A percentile compares a stretch with the other conserved stretches of the same genome.
These are phyloP conservation scores for Eristalis intricaria DNA, from an alignment of 2,888 invertebrate species.

Conservation along the genomic window DNA sequence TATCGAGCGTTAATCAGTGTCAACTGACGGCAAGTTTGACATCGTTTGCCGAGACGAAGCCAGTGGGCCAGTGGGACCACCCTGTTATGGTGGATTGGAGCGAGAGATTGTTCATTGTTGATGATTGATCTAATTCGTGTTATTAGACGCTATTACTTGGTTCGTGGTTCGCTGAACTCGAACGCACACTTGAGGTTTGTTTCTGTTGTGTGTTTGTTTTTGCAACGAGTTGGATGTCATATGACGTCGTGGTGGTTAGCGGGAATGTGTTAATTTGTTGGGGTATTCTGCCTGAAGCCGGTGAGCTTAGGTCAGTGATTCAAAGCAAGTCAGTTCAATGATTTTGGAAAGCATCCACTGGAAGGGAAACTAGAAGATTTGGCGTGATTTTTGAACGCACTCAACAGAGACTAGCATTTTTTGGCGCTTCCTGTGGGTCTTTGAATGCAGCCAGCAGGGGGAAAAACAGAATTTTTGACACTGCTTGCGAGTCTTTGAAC, in stretches of 20 bases:
- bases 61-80: not conserved
- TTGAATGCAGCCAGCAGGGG: too few species aligned
- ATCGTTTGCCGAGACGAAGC: conserved; percentile 1
- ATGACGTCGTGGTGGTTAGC: not conserved
- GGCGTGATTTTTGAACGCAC: too few species aligned
- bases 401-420: too few species aligned
- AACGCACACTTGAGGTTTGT: not conserved
- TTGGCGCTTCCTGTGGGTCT: too few species aligned
- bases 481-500: too few species aligned
- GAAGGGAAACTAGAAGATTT: too few species aligned
- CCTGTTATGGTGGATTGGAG: not conserved
- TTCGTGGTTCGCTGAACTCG: conserved; percentile 7
- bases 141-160: not conserved
- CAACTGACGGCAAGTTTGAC: conserved; percentile 17
- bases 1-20: conserved; percentile 44
- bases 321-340: too few species aligned
- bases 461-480: too few species aligned
- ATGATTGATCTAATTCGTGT: conserved; percentile 24
- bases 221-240: not conserved
- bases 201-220: not conserved
- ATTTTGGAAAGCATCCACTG: too few species aligned
- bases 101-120: not conserved
- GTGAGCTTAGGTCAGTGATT: not conserved
- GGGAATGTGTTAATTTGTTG: not conserved
- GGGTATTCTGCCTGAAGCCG: not conserved